Conservation (phyloP, 2,797 vertebrate species). For the Oryzias dopingdopingensis region DNA sequence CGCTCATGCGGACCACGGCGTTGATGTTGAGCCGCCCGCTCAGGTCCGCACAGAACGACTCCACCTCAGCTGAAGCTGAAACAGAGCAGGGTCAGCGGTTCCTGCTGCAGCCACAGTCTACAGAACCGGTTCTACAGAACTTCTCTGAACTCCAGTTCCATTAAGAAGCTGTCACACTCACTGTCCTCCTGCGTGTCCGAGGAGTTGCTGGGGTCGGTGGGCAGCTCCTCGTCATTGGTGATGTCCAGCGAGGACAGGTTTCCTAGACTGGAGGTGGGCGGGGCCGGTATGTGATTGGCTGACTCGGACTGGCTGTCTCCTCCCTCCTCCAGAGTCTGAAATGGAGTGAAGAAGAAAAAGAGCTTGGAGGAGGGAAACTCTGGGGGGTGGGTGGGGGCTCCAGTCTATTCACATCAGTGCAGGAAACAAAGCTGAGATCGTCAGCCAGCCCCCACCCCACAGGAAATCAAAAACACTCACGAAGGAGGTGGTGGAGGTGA, state of each 20-base stretch:
- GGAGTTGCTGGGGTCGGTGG: slow-evolving; percentile 89
- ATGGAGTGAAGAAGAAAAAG: slow-evolving; percentile 22
- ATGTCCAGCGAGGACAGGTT: slow-evolving; percentile 83
- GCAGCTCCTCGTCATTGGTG: slow-evolving; percentile 85
- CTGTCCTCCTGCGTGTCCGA: slow-evolving; percentile 89
- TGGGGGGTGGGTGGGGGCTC: background rate
- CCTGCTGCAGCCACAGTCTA: too few species aligned
- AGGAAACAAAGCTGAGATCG: background rate
- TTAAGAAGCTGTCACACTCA: slow-evolving; percentile 54
- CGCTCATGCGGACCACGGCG: slow-evolving; percentile 78
- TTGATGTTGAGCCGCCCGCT: slow-evolving; percentile 86
- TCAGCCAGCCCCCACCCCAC: background rate
- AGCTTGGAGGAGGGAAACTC: background rate
- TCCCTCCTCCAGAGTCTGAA: slow-evolving; percentile 79
- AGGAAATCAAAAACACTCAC: slow-evolving; percentile 49
- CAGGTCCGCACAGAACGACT: slow-evolving; percentile 83
- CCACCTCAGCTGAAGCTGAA: slow-evolving; percentile 78
- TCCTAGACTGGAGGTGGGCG: slow-evolving; percentile 68
- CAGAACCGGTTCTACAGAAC: too few species aligned
- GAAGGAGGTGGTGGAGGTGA: slow-evolving; percentile 56
- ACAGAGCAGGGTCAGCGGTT: background rate
- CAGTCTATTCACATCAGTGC: too few species aligned
- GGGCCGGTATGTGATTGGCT: slow-evolving; percentile 78
- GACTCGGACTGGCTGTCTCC: slow-evolving; percentile 77
- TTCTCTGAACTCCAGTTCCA: too few species aligned